A percentile compares a stretch with the other conserved stretches of the same genome.
Evolutionary conservation across 92 coral and sea anemone species (phyloP).

Genomic region (Actinostola sp.): DNA sequence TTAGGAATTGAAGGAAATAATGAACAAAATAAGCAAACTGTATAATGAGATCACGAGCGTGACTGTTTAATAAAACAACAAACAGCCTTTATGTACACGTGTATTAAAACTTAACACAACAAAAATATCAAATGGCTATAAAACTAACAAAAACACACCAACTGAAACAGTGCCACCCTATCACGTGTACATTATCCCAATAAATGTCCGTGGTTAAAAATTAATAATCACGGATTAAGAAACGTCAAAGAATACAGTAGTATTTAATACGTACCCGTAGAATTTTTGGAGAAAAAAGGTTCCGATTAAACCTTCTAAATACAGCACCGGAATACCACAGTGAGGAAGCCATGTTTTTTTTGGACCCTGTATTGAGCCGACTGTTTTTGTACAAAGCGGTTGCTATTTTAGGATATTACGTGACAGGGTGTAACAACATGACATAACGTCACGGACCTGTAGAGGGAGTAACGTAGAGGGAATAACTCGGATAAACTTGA

Average conservation of each 20-base stretch:
- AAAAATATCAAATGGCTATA: too few relatives aligned
- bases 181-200: not conserved
- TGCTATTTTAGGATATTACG: conserved; percentile 22
- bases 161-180: too few relatives aligned
- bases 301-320: not conserved
- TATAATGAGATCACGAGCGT: too few relatives aligned
- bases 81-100: too few relatives aligned
- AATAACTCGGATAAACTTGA: too few relatives aligned
- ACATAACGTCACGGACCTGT: conserved; percentile 22
- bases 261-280: conserved; percentile 2
- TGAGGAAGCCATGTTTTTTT: conserved; percentile 17
- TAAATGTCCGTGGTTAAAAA: not conserved
- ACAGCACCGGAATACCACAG: not conserved
- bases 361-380: conserved; percentile 11
- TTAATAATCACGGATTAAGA: too few relatives aligned
- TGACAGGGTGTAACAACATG: conserved; percentile 27
- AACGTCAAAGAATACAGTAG: too few relatives aligned
- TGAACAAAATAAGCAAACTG: too few relatives aligned
- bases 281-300: conserved; percentile 3
- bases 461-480: not conserved
- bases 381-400: conserved; percentile 37
- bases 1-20: too few relatives aligned
- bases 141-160: too few relatives aligned
- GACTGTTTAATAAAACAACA: too few relatives aligned
- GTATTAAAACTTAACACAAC: too few relatives aligned